These are phyloP conservation scores for Turritopsis dohrnii DNA, from an alignment of 30 jellyfish, hydroid and myxozoan genomes.

Conservation along the genomic window DNA sequence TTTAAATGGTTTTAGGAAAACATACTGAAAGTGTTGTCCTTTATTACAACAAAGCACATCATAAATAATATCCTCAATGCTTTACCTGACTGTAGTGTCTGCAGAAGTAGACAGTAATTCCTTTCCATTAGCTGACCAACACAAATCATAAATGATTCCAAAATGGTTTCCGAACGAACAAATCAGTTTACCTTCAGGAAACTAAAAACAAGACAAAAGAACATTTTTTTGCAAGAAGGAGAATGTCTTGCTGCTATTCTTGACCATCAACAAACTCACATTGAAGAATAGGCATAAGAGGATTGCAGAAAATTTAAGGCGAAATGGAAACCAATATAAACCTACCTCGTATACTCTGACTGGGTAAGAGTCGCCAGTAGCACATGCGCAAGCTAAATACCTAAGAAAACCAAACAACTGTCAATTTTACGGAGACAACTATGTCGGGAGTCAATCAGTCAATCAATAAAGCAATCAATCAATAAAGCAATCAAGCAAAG, in stretches of 20 bases:
- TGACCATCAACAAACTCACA: not conserved
- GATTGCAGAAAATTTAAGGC: not conserved
- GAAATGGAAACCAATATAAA: not conserved
- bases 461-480: not conserved
- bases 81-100: slow-evolving; percentile 84
- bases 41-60: no score
- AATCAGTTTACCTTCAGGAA: slow-evolving; percentile 72
- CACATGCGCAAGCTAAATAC: slow-evolving; percentile 85
- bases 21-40: not conserved
- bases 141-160: slow-evolving; percentile 85
- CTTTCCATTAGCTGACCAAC: slow-evolving; percentile 78
- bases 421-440: no score
- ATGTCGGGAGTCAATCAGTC: no score
- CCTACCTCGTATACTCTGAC: slow-evolving; percentile 63
- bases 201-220: slow-evolving; percentile 26
- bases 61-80: not conserved
- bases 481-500: not conserved
- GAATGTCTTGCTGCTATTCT: not conserved
- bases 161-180: slow-evolving; percentile 74
- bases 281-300: not conserved
- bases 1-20: not conserved
- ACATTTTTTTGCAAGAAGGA: not conserved
- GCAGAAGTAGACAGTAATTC: slow-evolving; percentile 94
- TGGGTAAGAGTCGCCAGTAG: slow-evolving; percentile 64
- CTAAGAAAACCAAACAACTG: slow-evolving; percentile 31